phyloP scores from a whole-genome alignment of 2,797 vertebrate species.

The Sebastes vulpes region DNA sequence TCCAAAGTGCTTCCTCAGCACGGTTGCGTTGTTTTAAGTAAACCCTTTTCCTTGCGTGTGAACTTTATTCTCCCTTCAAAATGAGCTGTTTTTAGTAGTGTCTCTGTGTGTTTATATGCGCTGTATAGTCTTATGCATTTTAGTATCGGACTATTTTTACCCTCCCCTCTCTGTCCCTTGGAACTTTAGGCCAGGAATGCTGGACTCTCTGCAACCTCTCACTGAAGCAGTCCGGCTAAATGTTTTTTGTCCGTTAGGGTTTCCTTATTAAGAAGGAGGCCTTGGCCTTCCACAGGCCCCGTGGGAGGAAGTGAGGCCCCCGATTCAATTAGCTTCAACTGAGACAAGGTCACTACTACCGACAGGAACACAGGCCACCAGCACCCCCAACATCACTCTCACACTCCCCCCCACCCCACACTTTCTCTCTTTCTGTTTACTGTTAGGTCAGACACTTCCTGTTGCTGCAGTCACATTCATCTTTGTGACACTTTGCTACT shows the following conservation, averaged over 20 bases:
- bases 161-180: not conserved
- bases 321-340: slow-evolving; percentile 67
- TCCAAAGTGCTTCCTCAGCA: slow-evolving; percentile 20
- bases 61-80: not conserved
- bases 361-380: slow-evolving; percentile 54
- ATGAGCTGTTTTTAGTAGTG: not conserved
- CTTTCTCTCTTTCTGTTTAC: slow-evolving; percentile 29
- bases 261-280: slow-evolving; percentile 59
- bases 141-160: not conserved
- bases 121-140: not conserved
- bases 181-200: slow-evolving; percentile 15
- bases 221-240: slow-evolving; percentile 24
- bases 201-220: slow-evolving; percentile 45
- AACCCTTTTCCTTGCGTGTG: slow-evolving; percentile 6
- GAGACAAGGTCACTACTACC: slow-evolving; percentile 70
- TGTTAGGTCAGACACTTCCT: slow-evolving; percentile 52
- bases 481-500: not conserved
- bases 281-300: slow-evolving; percentile 42
- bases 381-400: slow-evolving; percentile 15
- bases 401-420: not conserved
- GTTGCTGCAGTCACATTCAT: slow-evolving; percentile 9
- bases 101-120: not conserved
- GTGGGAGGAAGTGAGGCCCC: slow-evolving; percentile 70
- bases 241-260: slow-evolving; percentile 45
- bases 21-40: slow-evolving; percentile 38